phyloP scores from a whole-genome alignment of 2,888 invertebrate species.

The Drosophila sordidapex region DNA sequence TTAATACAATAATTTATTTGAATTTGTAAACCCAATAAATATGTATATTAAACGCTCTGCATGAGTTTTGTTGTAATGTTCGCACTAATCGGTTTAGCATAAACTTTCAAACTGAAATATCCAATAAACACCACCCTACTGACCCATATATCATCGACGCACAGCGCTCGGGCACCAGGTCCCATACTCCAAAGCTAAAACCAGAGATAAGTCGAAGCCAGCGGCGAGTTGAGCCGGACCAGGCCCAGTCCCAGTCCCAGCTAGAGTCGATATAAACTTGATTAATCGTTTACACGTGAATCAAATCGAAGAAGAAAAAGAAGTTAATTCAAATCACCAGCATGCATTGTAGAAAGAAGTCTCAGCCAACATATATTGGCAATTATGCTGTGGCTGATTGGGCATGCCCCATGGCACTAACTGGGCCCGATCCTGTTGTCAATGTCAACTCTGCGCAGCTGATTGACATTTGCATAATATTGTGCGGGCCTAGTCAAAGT shows the following conservation, averaged over 20 bases:
- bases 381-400: slow-evolving; percentile 65
- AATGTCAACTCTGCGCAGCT: slow-evolving; percentile 61
- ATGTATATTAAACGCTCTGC: slow-evolving; percentile 60
- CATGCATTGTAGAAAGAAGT: slow-evolving; percentile 39
- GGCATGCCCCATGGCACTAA: slow-evolving; percentile 38
- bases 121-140: slow-evolving; percentile 70
- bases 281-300: slow-evolving; percentile 77
- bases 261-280: slow-evolving; percentile 58
- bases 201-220: slow-evolving; percentile 29
- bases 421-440: slow-evolving; percentile 53
- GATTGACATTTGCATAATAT: slow-evolving; percentile 75
- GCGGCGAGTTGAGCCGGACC: slow-evolving; percentile 29
- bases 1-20: slow-evolving; percentile 17
- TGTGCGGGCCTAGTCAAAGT: slow-evolving; percentile 52
- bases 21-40: slow-evolving; percentile 32
- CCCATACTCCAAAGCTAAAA: slow-evolving; percentile 1
- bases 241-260: slow-evolving; percentile 32
- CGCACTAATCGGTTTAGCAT: slow-evolving; percentile 66
- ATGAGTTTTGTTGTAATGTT: slow-evolving; percentile 59
- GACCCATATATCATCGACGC: slow-evolving; percentile 65
- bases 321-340: slow-evolving; percentile 64
- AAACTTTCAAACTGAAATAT: slow-evolving; percentile 60
- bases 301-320: slow-evolving; percentile 55
- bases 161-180: slow-evolving; percentile 43
- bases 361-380: slow-evolving; percentile 62